phyloP scores from a whole-genome alignment of 2,113 vertebrate species.

The Petromus typicus region DNA sequence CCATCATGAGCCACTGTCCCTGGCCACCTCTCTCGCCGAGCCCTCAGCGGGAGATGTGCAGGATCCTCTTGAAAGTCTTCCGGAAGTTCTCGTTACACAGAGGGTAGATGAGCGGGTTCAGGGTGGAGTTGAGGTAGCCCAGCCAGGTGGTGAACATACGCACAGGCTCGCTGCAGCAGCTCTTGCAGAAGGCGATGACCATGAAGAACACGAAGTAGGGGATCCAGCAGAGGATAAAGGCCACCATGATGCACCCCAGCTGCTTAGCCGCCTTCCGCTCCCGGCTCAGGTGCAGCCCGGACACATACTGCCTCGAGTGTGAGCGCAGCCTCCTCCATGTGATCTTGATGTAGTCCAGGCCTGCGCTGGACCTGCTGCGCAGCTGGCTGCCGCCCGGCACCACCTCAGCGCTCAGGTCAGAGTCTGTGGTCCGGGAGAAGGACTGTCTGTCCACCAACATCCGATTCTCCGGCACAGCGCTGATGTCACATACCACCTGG shows the following conservation, averaged over 20 bases:
- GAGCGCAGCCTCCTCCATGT: slow-evolving; percentile 91
- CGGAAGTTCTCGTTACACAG: slow-evolving; percentile 98
- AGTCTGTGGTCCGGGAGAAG: background rate
- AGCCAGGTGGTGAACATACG: slow-evolving; percentile 98
- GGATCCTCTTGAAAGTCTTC: slow-evolving; percentile 94
- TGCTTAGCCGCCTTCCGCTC: slow-evolving; percentile 96
- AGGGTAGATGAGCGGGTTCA: slow-evolving; percentile 97
- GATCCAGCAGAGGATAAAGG: slow-evolving; percentile 97
- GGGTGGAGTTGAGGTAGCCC: slow-evolving; percentile 96
- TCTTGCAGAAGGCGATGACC: slow-evolving; percentile 92
- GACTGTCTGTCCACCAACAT: slow-evolving; percentile 77
- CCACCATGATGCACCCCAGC: slow-evolving; percentile 95
- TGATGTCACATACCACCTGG: slow-evolving; percentile 79
- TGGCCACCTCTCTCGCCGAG: background rate
- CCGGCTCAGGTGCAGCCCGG: slow-evolving; percentile 89
- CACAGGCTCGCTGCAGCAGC: slow-evolving; percentile 87
- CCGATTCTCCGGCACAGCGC: slow-evolving; percentile 80
- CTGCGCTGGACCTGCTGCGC: slow-evolving; percentile 65
- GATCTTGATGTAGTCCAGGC: slow-evolving; percentile 87
- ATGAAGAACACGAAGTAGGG: slow-evolving; percentile 97
- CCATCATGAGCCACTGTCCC: background rate
- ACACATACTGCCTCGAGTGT: slow-evolving; percentile 87
- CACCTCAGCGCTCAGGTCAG: background rate
- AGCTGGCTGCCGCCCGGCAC: background rate
- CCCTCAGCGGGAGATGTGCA: slow-evolving; percentile 84